Conservation (phyloP, 2,797 vertebrate species). For the Arnoldichthys spilopterus region DNA sequence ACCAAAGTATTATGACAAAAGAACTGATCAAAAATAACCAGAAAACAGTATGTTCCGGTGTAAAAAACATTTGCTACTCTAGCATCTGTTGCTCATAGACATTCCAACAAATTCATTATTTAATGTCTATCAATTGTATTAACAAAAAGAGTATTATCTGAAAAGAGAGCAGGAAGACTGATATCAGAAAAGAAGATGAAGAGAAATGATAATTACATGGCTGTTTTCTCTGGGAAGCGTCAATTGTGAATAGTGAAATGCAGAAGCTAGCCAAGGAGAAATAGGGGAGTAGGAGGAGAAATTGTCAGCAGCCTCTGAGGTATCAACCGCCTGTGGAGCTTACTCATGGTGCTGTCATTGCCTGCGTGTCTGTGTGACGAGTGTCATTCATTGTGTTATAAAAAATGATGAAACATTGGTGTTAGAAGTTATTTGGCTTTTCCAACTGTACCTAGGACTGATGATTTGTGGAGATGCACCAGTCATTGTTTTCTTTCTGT, state of each 20-base stretch:
- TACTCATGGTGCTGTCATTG: slow-evolving; percentile 46
- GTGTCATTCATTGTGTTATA: slow-evolving; percentile 36
- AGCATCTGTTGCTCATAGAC: too few relatives aligned
- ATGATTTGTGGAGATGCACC: slow-evolving; percentile 3
- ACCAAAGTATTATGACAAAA: too few relatives aligned
- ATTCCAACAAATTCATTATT: too few relatives aligned
- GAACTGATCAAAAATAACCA: too few relatives aligned
- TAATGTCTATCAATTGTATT: too few relatives aligned
- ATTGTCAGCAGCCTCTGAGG: slow-evolving; percentile 40
- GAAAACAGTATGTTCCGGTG: too few relatives aligned
- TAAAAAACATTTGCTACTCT: too few relatives aligned
- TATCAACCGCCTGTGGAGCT: slow-evolving; percentile 56
- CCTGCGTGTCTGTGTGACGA: slow-evolving; percentile 31
- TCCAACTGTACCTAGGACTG: neutral
- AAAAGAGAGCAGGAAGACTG: too few relatives aligned
- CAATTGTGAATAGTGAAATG: slow-evolving; percentile 27
- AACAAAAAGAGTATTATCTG: too few relatives aligned
- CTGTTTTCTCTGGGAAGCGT: slow-evolving; percentile 19
- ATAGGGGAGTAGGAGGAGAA: slow-evolving; percentile 16
- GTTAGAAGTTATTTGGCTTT: slow-evolving; percentile 32
- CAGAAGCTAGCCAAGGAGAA: slow-evolving; percentile 18
- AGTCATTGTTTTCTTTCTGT: slow-evolving; percentile 16
- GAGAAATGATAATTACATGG: neutral
- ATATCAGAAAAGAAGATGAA: neutral
- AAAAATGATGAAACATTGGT: slow-evolving; percentile 31